Evolutionary conservation across 2,797 vertebrate genomes (phyloP), one percentile per base, ranked within the genome.

Genomic region (Trachops cirrhosus): DNA sequence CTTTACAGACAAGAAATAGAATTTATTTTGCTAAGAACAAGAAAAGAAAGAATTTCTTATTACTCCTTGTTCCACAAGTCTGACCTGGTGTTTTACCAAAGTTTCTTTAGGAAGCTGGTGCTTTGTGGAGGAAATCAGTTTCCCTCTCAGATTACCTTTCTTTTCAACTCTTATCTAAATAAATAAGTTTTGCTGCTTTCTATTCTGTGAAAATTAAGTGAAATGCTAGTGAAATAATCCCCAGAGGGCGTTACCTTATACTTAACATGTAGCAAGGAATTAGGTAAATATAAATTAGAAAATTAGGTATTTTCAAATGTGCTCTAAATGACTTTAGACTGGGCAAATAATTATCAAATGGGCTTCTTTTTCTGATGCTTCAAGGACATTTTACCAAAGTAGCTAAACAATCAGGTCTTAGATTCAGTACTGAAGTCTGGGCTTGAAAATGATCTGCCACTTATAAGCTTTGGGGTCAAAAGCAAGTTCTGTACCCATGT

Each of bases 1-100:
- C 46, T 92, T 39, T 71, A 90, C 26, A 46, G 37, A 39, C 77
- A 91, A 87, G 24, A 91, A 91, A 73, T n/a, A 39, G 12, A 1
- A 78, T 57, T 78, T 84, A 29, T 84, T 48, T 34, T 57, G 52
- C 10, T 89, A 9, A 22, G 24, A 22, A n/a, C 32, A 67, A 77
- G 32, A 18, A 41, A 64, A 48, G 48, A 86, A 11, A 21, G 10
- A 75, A 32, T 84, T 7, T 89, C 79, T 89, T 74, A 85, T 73
- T 44, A 21, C 29, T 26, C 34, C 8, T 39, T 57, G 19, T 62
- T 79, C 29, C 29, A 26, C 1, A 37, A n/a, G 29, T 54, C n/a
- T 79, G 71, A 34, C 37, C 19, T 41, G 26, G 32, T 73, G n/a
- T 21, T 80, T 89, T 74, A 15, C 50, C 74, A 82, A 68, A 68